phyloP scores from a whole-genome alignment of 2,888 invertebrate genomes.

The Dermolepida albohirtum region DNA sequence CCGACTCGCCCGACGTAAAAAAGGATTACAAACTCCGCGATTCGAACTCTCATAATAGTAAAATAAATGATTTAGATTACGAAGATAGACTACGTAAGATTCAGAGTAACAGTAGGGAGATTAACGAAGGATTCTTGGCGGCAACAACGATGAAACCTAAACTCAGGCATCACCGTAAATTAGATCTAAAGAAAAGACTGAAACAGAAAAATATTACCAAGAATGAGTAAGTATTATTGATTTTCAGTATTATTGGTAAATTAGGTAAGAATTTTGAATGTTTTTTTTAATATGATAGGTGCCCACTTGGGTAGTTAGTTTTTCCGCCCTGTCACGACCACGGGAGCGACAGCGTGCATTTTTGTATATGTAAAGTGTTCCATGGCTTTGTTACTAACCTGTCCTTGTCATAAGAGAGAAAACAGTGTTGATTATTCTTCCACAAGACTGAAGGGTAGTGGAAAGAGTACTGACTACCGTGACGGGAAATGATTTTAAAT shows the following conservation, averaged over 20 bases:
- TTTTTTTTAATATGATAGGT: too few relatives aligned
- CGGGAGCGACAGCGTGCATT: too few relatives aligned
- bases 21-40: conserved; percentile 34
- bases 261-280: neutral
- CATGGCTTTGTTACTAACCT: too few relatives aligned
- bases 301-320: too few relatives aligned
- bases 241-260: neutral
- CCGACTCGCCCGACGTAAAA: conserved; percentile 37
- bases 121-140: conserved; percentile 64
- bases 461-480: too few relatives aligned
- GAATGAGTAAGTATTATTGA: conserved; percentile 24
- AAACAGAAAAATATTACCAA: conserved; percentile 45
- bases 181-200: conserved; percentile 49
- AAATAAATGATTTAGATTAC: conserved; percentile 43
- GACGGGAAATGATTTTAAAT: too few relatives aligned
- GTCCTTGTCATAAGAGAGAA: too few relatives aligned
- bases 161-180: conserved; percentile 45
- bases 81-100: conserved; percentile 69
- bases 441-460: too few relatives aligned
- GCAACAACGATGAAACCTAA: conserved; percentile 37
- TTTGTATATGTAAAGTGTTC: too few relatives aligned
- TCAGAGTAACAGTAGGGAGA: conserved; percentile 69
- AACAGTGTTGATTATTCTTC: too few relatives aligned
- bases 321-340: too few relatives aligned
- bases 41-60: neutral